Evolutionary conservation across 2,888 invertebrate genomes (phyloP).

Genomic region (Lasioglossum figueresi): DNA sequence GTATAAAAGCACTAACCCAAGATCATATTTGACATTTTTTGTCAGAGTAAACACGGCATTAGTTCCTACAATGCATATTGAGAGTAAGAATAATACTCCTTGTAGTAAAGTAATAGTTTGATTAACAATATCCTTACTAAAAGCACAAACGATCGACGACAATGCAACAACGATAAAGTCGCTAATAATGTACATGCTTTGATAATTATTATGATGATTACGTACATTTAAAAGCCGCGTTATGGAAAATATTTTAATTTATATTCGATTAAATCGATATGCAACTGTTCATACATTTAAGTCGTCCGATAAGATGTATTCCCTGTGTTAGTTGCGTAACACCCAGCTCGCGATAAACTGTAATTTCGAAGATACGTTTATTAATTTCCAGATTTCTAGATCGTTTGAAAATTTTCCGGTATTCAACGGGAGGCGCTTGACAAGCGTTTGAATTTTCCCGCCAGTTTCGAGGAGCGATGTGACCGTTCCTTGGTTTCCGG

Average conservation of each 20-base stretch:
- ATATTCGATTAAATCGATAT: neutral
- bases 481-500: slow-evolving; percentile 44
- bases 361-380: neutral
- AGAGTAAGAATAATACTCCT: no score
- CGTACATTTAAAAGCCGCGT: neutral
- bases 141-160: neutral
- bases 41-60: no score
- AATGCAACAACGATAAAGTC: neutral
- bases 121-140: no score
- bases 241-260: neutral
- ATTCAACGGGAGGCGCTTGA: neutral
- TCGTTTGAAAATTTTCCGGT: neutral
- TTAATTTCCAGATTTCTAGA: neutral
- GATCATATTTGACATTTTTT: no score
- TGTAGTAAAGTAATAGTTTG: no score
- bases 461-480: slow-evolving; percentile 10
- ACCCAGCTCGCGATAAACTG: neutral
- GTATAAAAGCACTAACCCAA: no score
- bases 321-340: neutral
- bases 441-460: slow-evolving; percentile 32
- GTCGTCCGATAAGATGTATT: neutral
- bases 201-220: neutral
- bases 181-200: neutral
- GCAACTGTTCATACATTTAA: neutral
- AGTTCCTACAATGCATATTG: no score